Evolutionary conservation across 2,888 invertebrate species (phyloP), one percentile per base, ranked within the genome.

Genomic region (Acleris literana): DNA sequence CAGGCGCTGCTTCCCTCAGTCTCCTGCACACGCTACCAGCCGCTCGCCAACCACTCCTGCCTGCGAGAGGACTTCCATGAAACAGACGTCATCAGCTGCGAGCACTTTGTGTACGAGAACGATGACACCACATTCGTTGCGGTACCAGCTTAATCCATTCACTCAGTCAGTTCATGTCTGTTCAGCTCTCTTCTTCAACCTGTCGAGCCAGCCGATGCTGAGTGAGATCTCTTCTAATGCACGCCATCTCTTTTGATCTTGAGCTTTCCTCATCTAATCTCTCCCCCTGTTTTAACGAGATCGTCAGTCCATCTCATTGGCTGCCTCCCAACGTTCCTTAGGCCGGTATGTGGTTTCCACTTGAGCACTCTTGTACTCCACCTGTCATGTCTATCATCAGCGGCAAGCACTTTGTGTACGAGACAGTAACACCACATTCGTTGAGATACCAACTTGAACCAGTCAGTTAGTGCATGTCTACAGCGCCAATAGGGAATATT

Each of bases 91-190:
- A 63, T 82, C 17, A 62, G 71, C 5, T 92, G 91, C 70, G 79
- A 85, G 0, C 63, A 63, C 3, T 85, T 87, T 61, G 74, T 88
- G 46, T 92, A 91, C 54, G 75, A 86, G 59, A 83, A 75, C 52
- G 66, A 72, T 22, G 78, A 88, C 53, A 89, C 90, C 33, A 82
- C 82, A n/a, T 90, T 83, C 64, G 82, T 86, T n/a, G 91, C 91
- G 87, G 91, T 91, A 65, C 60, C 58, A 48, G n/a, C 3, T 9
- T 20, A 2, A 4, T 20, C 17, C 6, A 22, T n/a, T 25, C 11
- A 29, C 33, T 20, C 44, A 56, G 5, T 16, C n/a, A 43, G 18
- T 9, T 25, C 25, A 25, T 25, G 25, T 25, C 25, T 25, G 7
- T 25, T 5, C 2, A 5, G 5, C 25, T 25, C 25, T 25, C 6